Conservation (phyloP, 2,888 invertebrate species). For the Choreutis nemorana region DNA sequence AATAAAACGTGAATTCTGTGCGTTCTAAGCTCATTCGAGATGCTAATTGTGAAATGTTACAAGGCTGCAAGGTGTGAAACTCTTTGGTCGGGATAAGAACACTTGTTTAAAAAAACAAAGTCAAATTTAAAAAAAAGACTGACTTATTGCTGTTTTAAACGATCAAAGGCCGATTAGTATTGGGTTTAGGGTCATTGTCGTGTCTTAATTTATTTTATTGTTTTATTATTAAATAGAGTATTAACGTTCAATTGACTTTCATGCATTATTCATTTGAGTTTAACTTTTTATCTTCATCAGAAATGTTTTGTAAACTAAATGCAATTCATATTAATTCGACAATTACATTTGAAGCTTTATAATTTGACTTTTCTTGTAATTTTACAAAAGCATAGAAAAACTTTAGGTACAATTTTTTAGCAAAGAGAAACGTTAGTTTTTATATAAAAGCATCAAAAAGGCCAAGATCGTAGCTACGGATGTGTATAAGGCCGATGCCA, state of each 20-base stretch:
- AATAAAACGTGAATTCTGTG: too few relatives aligned
- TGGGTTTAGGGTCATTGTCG: too few relatives aligned
- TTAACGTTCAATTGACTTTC: too few relatives aligned
- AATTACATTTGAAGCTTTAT: conserved; percentile 13
- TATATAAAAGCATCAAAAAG: too few relatives aligned
- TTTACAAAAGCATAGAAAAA: too few relatives aligned
- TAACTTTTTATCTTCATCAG: too few relatives aligned
- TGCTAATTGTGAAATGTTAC: conserved; percentile 36
- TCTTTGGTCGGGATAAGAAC: conserved; percentile 8
- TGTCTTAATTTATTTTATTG: too few relatives aligned
- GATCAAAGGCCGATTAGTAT: too few relatives aligned
- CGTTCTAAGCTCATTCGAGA: conserved; percentile 17
- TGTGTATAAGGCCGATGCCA: conserved; percentile 55
- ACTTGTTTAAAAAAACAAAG: not conserved
- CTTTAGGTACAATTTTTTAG: too few relatives aligned
- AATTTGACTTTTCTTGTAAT: conserved; percentile 9
- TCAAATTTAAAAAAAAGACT: not conserved
- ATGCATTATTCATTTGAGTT: conserved; percentile 7
- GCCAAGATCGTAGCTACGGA: conserved; percentile 38
- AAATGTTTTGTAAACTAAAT: too few relatives aligned
- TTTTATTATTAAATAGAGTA: too few relatives aligned
- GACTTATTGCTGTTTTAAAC: not conserved
- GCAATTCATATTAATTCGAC: too few relatives aligned
- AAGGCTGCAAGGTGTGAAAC: conserved; percentile 42
- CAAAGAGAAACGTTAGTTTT: conserved; percentile 10